phyloP scores from a whole-genome alignment of 2,888 invertebrate species.

The Lasioglossum figueresi region DNA sequence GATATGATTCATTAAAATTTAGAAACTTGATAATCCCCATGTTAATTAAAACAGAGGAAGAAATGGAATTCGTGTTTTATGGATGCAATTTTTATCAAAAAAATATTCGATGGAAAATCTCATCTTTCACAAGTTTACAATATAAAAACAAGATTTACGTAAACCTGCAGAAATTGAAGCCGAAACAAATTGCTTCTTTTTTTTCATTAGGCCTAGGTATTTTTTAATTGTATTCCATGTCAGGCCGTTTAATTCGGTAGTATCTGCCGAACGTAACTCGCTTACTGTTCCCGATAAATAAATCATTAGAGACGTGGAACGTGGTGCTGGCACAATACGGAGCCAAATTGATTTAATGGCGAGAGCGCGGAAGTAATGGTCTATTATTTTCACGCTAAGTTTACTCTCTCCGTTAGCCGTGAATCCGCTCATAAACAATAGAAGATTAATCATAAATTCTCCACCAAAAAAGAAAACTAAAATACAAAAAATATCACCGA shows the following conservation, averaged over 20 bases:
- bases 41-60: neutral
- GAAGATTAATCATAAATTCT: neutral
- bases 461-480: neutral
- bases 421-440: neutral
- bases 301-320: neutral
- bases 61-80: neutral
- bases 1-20: neutral
- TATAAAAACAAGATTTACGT: neutral
- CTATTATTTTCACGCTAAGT: slow-evolving; percentile 33
- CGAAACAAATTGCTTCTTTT: neutral
- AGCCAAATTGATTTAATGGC: slow-evolving; percentile 17
- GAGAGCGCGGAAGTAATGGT: slow-evolving; percentile 18
- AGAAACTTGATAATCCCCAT: neutral
- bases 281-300: neutral
- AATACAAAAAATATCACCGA: neutral
- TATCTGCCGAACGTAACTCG: neutral
- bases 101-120: neutral
- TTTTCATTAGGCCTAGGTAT: neutral
- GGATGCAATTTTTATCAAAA: neutral
- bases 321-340: slow-evolving; percentile 15
- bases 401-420: slow-evolving; percentile 3
- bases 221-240: neutral
- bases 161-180: neutral
- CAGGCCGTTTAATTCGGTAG: neutral
- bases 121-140: neutral